These are phyloP conservation scores for Penaeus indicus DNA, from an alignment of 1,140 invertebrate species.

Conservation along the genomic window DNA sequence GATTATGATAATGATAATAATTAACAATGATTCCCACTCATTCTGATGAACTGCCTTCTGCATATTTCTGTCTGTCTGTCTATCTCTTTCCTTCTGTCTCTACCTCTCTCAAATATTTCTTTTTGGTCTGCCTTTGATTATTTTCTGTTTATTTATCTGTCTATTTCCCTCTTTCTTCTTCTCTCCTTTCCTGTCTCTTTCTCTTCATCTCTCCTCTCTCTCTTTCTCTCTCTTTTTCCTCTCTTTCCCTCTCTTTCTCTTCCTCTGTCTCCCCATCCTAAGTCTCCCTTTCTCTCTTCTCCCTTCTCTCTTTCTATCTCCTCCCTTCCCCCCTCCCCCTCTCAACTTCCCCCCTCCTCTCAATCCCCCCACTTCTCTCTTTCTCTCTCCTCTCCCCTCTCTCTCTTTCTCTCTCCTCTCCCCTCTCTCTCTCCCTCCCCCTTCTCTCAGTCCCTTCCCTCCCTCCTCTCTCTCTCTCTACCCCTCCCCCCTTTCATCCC, in stretches of 20 bases:
- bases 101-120: too few species aligned
- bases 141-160: too few species aligned
- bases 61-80: too few species aligned
- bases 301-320: slow-evolving; percentile 11
- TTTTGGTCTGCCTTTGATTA: too few species aligned
- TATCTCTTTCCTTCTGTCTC: too few species aligned
- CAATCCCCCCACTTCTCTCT: neutral
- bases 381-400: neutral
- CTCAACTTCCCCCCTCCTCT: neutral
- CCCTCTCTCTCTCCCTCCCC: neutral
- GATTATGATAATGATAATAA: too few species aligned
- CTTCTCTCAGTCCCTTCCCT: neutral
- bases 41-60: too few species aligned
- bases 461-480: neutral
- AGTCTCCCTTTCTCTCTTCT: neutral
- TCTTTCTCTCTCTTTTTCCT: neutral
- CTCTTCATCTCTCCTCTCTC: neutral
- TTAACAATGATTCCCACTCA: too few species aligned
- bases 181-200: neutral
- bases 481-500: neutral
- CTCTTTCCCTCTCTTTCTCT: neutral
- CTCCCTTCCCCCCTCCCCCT: slow-evolving; percentile 5
- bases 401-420: neutral
- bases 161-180: neutral
- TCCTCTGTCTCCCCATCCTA: neutral